Base-by-base conservation (phyloP, 2,797 vertebrate species). In the Epinephelus coioides region DNA sequence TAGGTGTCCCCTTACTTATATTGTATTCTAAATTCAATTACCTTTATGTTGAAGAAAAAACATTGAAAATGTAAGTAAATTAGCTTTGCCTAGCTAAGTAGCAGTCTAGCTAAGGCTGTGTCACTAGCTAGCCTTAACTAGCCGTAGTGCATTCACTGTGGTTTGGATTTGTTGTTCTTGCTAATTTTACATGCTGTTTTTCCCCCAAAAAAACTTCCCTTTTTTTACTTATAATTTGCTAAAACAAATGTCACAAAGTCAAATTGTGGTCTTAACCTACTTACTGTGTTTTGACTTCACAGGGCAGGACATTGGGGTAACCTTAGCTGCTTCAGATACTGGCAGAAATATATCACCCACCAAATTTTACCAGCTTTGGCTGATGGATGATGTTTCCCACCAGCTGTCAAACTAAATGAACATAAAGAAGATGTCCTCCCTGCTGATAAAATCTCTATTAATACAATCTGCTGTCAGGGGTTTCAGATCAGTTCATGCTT, bases 91-190 rank as follows among this genome's bases (percentile, higher is more conserved):
- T 43, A 43, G 40, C 40, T 43, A 40, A 40, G 40, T 7, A 34
- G 30, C 1, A 8, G 34, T 8, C 40, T 43, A 43, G 21, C 9
- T 34, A 11, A 56, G 6, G 25, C 25, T 43, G 10, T 14, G 11
- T 57, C 27, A 27, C 27, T 15, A 30, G 14, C 25, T 69, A 57
- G 53, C 67, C 6, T 19, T 15, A 46, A 30, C 7, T n/a, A 34
- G 12, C 23, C 6, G 2, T 6, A 46, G 8, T 6, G 2, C 21
- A 46, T 11, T 5, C 14, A 3, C 2, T 38, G 6, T 2, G 3
- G 7, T 51, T 66, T 51, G 9, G 49, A 25, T 69, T 69, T 69
- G 66, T 46, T 46, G 66, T 13, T 9, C 15, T 59, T 38, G 25
- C n/a, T 19, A 17, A 27, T 70, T n/a, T 56, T 46, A 27, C 1